Percentiles rank a stretch among this genome's conserved stretches.
phyloP scores from a whole-genome alignment of 2,797 vertebrate species.

The Micropoecilia bifurca region DNA sequence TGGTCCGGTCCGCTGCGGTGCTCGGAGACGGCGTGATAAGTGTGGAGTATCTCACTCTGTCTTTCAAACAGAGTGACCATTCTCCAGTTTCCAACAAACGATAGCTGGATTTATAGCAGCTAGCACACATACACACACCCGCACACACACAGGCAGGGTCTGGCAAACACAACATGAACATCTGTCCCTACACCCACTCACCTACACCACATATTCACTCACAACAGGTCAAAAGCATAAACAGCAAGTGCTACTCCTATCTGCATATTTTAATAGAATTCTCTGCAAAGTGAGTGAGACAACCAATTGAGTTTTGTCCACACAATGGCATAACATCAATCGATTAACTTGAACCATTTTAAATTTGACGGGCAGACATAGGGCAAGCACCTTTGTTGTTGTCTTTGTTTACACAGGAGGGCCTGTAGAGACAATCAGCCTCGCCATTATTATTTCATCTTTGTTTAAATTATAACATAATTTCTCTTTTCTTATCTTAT shows the following conservation, averaged over 20 bases:
- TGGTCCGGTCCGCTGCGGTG: constrained; percentile 21
- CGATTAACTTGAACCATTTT: constrained; percentile 11
- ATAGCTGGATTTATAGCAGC: constrained; percentile 30
- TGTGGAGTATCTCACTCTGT: constrained; percentile 37
- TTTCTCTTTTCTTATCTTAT: not conserved
- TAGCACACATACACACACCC: constrained; percentile 11
- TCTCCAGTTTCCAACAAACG: constrained; percentile 59
- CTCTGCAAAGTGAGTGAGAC: constrained; percentile 41
- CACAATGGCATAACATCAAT: constrained; percentile 1
- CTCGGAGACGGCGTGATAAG: constrained; percentile 17
- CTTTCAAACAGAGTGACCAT: constrained; percentile 35
- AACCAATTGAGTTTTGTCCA: constrained; percentile 22
- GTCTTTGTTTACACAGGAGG: not conserved
- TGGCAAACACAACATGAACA: constrained; percentile 13
- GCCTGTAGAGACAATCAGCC: not conserved
- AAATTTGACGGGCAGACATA: constrained; percentile 15
- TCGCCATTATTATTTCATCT: not conserved
- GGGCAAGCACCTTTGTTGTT: not conserved
- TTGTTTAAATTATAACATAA: not conserved
- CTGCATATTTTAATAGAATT: constrained; percentile 66
- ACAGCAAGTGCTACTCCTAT: constrained; percentile 33
- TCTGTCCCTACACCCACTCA: constrained; percentile 48
- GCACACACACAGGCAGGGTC: not conserved
- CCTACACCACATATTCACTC: constrained; percentile 17
- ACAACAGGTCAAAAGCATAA: not conserved